A percentile compares a stretch with the other conserved stretches of the same genome.
Conservation (phyloP, 1,140 invertebrate species). For the Rhynchophorus ferrugineus region DNA sequence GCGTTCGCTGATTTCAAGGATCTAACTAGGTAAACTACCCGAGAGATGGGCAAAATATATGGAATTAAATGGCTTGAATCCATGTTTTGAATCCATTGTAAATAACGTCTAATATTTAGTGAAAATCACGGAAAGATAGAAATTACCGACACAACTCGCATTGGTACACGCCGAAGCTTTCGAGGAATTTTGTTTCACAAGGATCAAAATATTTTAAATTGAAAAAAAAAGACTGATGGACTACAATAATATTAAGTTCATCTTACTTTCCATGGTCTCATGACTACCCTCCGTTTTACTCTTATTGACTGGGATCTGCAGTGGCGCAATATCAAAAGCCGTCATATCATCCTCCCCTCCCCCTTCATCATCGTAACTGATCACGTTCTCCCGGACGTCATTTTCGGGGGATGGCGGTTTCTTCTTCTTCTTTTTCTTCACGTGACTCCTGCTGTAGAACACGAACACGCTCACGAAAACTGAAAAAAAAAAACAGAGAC, state of each 20-base stretch:
- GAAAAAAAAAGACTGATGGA: too few species aligned
- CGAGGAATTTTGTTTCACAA: too few species aligned
- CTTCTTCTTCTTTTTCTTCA: not conserved
- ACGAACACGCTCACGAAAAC: not conserved
- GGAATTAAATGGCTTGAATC: too few species aligned
- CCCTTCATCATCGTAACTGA: conserved; percentile 1
- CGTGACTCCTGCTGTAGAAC: not conserved
- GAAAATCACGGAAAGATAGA: too few species aligned
- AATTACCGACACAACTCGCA: too few species aligned
- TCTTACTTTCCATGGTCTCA: not conserved
- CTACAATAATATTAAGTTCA: not conserved
- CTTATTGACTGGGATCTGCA: not conserved
- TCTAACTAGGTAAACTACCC: too few species aligned
- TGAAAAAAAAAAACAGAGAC: too few species aligned
- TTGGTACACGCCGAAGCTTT: too few species aligned
- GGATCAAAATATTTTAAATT: too few species aligned
- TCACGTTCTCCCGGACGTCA: conserved; percentile 2
- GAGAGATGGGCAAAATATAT: too few species aligned
- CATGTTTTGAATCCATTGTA: not conserved
- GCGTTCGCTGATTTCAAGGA: too few species aligned
- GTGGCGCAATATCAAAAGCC: not conserved
- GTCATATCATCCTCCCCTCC: conserved; percentile 6
- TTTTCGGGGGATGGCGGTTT: not conserved
- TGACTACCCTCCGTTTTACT: not conserved
- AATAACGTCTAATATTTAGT: not conserved